phyloP scores from a whole-genome alignment of 2,113 vertebrate genomes.

The Salvelinus alpinus region DNA sequence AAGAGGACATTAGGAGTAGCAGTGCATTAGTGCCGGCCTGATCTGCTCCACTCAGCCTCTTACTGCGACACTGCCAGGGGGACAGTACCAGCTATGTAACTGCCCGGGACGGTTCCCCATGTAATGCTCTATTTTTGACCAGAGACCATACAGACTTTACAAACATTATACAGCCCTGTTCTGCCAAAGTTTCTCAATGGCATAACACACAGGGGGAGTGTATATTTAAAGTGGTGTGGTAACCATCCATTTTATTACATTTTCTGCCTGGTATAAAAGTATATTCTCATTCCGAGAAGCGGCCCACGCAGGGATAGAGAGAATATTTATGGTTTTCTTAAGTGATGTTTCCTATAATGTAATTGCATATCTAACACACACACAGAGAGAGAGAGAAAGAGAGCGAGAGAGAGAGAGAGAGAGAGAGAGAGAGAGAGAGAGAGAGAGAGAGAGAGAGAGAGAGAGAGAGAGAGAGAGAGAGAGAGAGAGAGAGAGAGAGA shows the following conservation, averaged over 20 bases:
- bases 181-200: neutral
- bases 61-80: constrained; percentile 5
- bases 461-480: neutral
- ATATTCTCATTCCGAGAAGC: constrained; percentile 58
- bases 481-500: no score
- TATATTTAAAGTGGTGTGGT: constrained; percentile 27
- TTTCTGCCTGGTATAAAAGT: constrained; percentile 41
- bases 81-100: neutral
- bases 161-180: neutral
- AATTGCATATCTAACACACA: constrained; percentile 68
- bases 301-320: constrained; percentile 64
- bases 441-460: neutral
- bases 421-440: neutral
- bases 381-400: neutral
- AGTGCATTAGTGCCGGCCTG: neutral
- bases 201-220: neutral
- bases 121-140: neutral
- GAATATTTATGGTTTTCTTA: constrained; percentile 77
- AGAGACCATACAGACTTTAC: neutral
- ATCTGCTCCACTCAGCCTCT: neutral
- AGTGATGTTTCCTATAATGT: constrained; percentile 75
- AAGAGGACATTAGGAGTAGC: neutral
- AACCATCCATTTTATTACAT: constrained; percentile 30
- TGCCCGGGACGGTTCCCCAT: neutral
- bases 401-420: constrained; percentile 2